These are phyloP conservation scores for Nemopilema nomurai DNA, from an alignment of 30 jellyfish, hydroid and myxozoan genomes.

Conservation along the genomic window DNA sequence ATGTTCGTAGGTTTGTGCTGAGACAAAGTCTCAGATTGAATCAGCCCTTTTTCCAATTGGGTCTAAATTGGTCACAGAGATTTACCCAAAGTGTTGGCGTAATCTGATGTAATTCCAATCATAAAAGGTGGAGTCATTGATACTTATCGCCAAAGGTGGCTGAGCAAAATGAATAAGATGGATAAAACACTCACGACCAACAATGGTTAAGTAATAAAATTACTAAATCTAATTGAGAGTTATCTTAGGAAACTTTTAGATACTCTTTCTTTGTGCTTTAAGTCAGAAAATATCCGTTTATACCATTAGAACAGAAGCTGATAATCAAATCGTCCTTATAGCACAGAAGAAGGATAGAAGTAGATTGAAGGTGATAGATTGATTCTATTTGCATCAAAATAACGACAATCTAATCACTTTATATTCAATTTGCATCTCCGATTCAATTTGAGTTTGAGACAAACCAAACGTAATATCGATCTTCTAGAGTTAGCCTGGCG, in stretches of 20 bases:
- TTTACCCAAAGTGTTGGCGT: slow-evolving; percentile 27
- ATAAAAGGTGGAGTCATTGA: slow-evolving; percentile 63
- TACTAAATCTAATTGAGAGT: slow-evolving; percentile 51
- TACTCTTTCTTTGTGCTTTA: slow-evolving; percentile 11
- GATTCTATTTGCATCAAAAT: slow-evolving; percentile 30
- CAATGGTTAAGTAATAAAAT: slow-evolving; percentile 49
- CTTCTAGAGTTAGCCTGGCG: slow-evolving; percentile 48
- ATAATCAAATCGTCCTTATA: slow-evolving; percentile 27
- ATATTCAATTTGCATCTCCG: slow-evolving; percentile 36
- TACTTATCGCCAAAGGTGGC: slow-evolving; percentile 47
- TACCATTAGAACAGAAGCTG: slow-evolving; percentile 18
- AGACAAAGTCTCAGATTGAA: neutral
- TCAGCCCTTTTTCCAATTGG: neutral
- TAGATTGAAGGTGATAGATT: neutral
- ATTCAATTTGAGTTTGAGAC: slow-evolving; percentile 13
- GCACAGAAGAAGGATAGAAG: slow-evolving; percentile 1
- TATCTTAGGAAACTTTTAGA: slow-evolving; percentile 49
- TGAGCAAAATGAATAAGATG: slow-evolving; percentile 27
- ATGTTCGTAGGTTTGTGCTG: neutral
- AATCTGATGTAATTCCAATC: slow-evolving; percentile 51
- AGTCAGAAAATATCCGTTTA: slow-evolving; percentile 34
- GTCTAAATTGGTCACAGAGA: neutral
- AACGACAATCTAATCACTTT: slow-evolving; percentile 23
- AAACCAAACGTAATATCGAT: slow-evolving; percentile 24
- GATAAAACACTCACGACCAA: slow-evolving; percentile 39